Percentiles rank a stretch among this genome's conserved stretches.
These are phyloP conservation scores for Strix aluco DNA, from an alignment of 2,113 vertebrate species.

Conservation along the genomic window DNA sequence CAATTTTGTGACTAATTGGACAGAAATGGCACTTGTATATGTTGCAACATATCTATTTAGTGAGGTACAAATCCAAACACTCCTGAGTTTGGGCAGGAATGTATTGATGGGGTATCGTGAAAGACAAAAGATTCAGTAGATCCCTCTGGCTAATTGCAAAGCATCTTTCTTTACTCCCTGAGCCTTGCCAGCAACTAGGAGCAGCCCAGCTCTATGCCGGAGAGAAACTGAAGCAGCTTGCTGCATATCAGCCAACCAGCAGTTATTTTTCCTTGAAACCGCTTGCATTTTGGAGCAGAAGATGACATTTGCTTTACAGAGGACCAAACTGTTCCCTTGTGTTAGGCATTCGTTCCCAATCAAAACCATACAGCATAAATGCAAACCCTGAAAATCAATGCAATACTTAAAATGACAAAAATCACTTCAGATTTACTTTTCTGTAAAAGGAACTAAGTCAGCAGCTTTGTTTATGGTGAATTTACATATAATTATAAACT, in stretches of 20 bases:
- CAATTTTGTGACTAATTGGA: neutral
- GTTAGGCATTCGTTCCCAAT: neutral
- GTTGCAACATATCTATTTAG: neutral
- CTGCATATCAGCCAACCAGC: neutral
- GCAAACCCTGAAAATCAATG: neutral
- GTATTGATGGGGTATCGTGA: accelerated
- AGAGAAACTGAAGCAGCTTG: neutral
- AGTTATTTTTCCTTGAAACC: neutral
- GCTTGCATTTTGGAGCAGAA: neutral
- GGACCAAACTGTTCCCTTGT: neutral
- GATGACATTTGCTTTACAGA: conserved; percentile 12
- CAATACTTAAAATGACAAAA: neutral
- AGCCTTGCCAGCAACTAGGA: neutral
- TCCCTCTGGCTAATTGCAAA: neutral
- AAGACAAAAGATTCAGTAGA: neutral
- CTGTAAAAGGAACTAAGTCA: neutral
- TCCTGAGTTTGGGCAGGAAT: neutral
- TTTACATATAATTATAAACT: neutral
- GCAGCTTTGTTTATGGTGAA: neutral
- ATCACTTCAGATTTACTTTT: neutral
- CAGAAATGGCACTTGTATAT: neutral
- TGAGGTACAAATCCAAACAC: neutral
- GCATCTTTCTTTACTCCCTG: neutral
- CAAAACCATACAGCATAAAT: neutral
- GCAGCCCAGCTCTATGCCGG: accelerated